Conservation (phyloP, 1,140 invertebrate species). For the Megathymus violae region DNA sequence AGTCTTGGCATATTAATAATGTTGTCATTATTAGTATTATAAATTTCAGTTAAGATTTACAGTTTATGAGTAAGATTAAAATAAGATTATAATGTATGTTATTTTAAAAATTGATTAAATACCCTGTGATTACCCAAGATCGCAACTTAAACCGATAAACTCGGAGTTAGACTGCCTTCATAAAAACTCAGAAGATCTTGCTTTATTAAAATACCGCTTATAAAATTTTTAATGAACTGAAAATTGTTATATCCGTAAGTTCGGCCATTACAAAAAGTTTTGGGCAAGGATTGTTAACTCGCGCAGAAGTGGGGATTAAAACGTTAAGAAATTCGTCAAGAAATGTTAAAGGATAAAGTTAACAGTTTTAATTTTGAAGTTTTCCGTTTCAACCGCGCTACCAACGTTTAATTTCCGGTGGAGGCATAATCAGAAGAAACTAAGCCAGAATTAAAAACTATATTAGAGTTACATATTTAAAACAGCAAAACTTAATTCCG, state of each 20-base stretch:
- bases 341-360: slow-evolving; percentile 49
- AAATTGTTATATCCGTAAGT: slow-evolving; percentile 29
- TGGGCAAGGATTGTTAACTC: slow-evolving; percentile 32
- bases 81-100: too few relatives aligned
- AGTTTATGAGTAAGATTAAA: too few relatives aligned
- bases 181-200: neutral
- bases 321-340: slow-evolving; percentile 56
- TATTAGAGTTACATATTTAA: slow-evolving; percentile 16
- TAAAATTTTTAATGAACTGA: slow-evolving; percentile 28
- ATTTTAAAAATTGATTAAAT: too few relatives aligned
- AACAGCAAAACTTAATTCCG: too few relatives aligned
- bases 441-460: slow-evolving; percentile 53
- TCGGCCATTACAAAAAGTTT: slow-evolving; percentile 29
- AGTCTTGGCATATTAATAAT: too few relatives aligned
- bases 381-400: slow-evolving; percentile 52
- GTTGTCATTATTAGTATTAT: too few relatives aligned
- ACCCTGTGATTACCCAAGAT: too few relatives aligned
- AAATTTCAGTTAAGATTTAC: too few relatives aligned
- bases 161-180: too few relatives aligned
- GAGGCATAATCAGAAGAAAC: slow-evolving; percentile 63
- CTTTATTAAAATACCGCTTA: slow-evolving; percentile 19
- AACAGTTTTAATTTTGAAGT: slow-evolving; percentile 70
- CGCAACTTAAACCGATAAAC: too few relatives aligned
- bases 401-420: slow-evolving; percentile 68
- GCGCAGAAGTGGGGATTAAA: slow-evolving; percentile 54